These are phyloP conservation scores for Papilio dardanus DNA, from an alignment of 1,140 invertebrate genomes.

Conservation along the genomic window DNA sequence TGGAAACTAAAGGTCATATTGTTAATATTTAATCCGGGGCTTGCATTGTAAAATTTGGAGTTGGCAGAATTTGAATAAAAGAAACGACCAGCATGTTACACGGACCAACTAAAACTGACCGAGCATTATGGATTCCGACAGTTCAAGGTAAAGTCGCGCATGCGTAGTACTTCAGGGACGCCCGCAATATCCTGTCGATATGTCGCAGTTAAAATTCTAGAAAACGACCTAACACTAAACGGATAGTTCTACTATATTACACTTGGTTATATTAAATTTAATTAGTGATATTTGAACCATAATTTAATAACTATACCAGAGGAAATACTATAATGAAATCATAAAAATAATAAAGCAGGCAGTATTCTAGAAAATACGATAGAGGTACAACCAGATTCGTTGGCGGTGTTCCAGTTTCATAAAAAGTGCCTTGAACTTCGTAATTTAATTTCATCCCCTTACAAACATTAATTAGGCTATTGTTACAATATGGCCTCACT, in stretches of 20 bases:
- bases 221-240: background rate
- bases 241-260: background rate
- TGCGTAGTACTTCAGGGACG: constrained; percentile 5
- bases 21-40: background rate
- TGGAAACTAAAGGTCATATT: background rate
- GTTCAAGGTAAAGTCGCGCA: constrained; percentile 21
- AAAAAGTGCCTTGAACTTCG: background rate
- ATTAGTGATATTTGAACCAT: too few species aligned
- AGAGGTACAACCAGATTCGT: background rate
- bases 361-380: background rate
- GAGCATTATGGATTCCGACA: constrained; percentile 22
- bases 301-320: too few species aligned
- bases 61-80: background rate
- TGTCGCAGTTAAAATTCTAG: constrained; percentile 6
- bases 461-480: too few species aligned
- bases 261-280: background rate
- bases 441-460: too few species aligned
- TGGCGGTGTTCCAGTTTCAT: background rate
- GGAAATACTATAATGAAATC: too few species aligned
- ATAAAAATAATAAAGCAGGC: background rate
- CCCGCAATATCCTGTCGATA: constrained; percentile 9
- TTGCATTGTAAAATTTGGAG: constrained; percentile 25
- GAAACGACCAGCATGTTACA: background rate
- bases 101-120: constrained; percentile 13
- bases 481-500: too few species aligned